phyloP scores from a whole-genome alignment of 1,140 invertebrate species.

The Drosophila kurseongensis region DNA sequence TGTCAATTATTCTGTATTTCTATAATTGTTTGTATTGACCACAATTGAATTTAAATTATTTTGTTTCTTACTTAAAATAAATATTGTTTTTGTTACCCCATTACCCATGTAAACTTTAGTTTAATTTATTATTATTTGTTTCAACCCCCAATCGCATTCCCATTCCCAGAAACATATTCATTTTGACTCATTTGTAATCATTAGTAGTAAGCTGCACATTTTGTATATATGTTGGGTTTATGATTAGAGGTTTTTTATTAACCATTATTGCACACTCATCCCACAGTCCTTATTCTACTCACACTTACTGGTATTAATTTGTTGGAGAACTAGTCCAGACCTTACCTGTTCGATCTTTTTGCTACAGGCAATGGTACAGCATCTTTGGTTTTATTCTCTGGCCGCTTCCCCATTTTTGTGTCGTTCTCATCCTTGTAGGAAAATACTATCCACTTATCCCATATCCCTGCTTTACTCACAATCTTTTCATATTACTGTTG shows the following conservation, averaged over 20 bases:
- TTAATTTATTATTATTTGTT: slow-evolving; percentile 45
- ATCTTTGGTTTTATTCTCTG: not conserved
- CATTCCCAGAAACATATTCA: not conserved
- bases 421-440: not conserved
- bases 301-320: slow-evolving; percentile 16
- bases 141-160: not conserved
- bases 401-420: not conserved
- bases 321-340: too few relatives aligned
- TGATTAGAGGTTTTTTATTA: not conserved
- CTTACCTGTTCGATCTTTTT: not conserved
- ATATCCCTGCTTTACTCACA: slow-evolving; percentile 7
- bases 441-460: not conserved
- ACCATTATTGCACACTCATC: slow-evolving; percentile 9
- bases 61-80: slow-evolving; percentile 38
- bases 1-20: slow-evolving; percentile 19
- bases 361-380: slow-evolving; percentile 9
- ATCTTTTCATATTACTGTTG: slow-evolving; percentile 3
- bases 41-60: slow-evolving; percentile 15
- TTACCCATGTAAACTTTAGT: slow-evolving; percentile 59
- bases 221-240: slow-evolving; percentile 10
- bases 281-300: slow-evolving; percentile 5
- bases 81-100: slow-evolving; percentile 45
- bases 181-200: slow-evolving; percentile 2
- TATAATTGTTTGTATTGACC: slow-evolving; percentile 11
- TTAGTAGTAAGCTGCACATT: not conserved